Percentiles rank a stretch among this genome's conserved stretches.
Conservation (phyloP, 2,797 vertebrate genomes). For the Neosilurus hyrtlii region DNA sequence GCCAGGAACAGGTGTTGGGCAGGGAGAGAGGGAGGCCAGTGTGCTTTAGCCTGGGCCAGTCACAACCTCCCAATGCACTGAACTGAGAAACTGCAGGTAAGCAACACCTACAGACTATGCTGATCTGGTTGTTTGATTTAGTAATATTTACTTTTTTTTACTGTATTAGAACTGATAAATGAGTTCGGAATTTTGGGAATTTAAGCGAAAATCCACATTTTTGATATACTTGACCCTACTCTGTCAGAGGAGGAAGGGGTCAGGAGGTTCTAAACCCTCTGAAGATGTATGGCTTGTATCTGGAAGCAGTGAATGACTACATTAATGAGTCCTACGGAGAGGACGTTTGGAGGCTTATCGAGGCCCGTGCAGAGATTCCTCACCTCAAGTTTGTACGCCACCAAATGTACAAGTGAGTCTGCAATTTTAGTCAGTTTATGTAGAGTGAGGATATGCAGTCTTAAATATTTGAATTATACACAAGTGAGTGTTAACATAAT, state of each 20-base stretch:
- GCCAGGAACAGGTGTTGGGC: constrained; percentile 70
- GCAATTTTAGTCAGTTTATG: background rate
- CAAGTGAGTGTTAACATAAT: background rate
- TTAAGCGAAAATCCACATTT: background rate
- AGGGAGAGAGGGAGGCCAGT: constrained; percentile 40
- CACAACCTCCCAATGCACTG: constrained; percentile 50
- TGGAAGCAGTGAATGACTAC: constrained; percentile 77
- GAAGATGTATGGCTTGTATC: constrained; percentile 77
- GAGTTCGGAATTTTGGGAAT: background rate
- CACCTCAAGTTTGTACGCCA: constrained; percentile 77
- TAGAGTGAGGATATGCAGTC: background rate
- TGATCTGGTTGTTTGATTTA: background rate
- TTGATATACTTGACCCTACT: constrained; percentile 38
- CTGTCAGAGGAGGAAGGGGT: constrained; percentile 51
- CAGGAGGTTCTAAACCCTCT: constrained; percentile 44
- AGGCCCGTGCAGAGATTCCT: constrained; percentile 75
- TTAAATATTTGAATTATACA: background rate
- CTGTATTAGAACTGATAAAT: background rate
- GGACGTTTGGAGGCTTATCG: constrained; percentile 76
- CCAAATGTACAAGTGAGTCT: constrained; percentile 77
- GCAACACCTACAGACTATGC: constrained; percentile 43
- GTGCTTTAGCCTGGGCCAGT: constrained; percentile 49
- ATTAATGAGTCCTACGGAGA: constrained; percentile 78
- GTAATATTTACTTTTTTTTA: background rate
- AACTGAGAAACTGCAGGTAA: constrained; percentile 64